Percentiles rank a stretch among this genome's conserved stretches.
Conservation (phyloP, 2,797 vertebrate genomes). For the Remorina albescens region DNA sequence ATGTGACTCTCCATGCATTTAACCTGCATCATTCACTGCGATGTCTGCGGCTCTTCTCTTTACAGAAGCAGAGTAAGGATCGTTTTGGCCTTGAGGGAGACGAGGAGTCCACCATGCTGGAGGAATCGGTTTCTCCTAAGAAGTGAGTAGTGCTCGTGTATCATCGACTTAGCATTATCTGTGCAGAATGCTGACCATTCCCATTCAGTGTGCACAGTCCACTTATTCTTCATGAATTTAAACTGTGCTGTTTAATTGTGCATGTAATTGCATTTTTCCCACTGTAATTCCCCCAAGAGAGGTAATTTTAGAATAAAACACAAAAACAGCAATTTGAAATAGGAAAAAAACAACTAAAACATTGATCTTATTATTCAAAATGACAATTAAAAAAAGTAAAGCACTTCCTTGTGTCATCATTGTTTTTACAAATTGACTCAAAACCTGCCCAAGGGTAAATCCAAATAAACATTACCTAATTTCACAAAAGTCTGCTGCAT, state of each 20-base stretch:
- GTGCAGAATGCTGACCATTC: slow-evolving; percentile 41
- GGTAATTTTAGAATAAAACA: slow-evolving; percentile 31
- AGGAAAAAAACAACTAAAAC: no score
- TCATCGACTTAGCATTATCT: slow-evolving; percentile 22
- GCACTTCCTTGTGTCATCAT: slow-evolving; percentile 9
- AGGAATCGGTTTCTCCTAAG: slow-evolving; percentile 98
- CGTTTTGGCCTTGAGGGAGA: slow-evolving; percentile 98
- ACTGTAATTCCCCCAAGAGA: slow-evolving; percentile 39
- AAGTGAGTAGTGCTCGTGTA: slow-evolving; percentile 85
- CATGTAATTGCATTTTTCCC: slow-evolving; percentile 64
- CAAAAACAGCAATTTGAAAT: slow-evolving; percentile 45
- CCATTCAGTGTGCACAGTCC: slow-evolving; percentile 29
- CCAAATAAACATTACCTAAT: slow-evolving; percentile 45
- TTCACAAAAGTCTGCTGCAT: slow-evolving; percentile 30
- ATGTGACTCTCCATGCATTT: neutral
- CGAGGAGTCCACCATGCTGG: slow-evolving; percentile 98
- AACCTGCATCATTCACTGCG: neutral
- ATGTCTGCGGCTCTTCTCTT: slow-evolving; percentile 18
- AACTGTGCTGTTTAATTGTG: slow-evolving; percentile 60
- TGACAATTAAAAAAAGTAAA: slow-evolving; percentile 35
- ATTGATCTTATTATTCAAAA: slow-evolving; percentile 7
- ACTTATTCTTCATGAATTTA: slow-evolving; percentile 50
- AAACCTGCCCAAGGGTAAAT: slow-evolving; percentile 37
- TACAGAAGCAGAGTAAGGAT: slow-evolving; percentile 98
- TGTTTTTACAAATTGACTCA: slow-evolving; percentile 29